Percentiles rank a stretch among this genome's conserved stretches.
These are phyloP conservation scores for Condylostylus longicornis DNA, from an alignment of 1,140 invertebrate genomes.

Conservation along the genomic window DNA sequence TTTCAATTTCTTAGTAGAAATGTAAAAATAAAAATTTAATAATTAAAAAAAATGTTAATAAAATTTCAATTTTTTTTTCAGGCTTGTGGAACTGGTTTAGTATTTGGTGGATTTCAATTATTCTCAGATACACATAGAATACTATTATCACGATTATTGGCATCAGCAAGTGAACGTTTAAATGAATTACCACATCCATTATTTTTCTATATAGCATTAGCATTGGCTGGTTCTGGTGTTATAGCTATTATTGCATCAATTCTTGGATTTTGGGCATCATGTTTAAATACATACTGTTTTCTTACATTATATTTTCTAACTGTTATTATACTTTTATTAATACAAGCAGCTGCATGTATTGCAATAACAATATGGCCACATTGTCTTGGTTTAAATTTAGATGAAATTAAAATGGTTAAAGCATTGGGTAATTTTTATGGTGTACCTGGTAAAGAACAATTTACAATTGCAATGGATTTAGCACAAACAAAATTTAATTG, in stretches of 20 bases:
- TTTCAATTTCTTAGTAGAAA: background rate
- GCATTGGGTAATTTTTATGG: constrained; percentile 61
- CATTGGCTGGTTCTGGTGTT: constrained; percentile 46
- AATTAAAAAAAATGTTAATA: background rate
- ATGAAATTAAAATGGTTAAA: constrained; percentile 47
- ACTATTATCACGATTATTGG: constrained; percentile 49
- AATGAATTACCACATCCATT: constrained; percentile 45
- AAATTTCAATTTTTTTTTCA: constrained; percentile 30
- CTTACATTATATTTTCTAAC: constrained; percentile 57
- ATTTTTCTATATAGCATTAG: constrained; percentile 56
- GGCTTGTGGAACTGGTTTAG: constrained; percentile 51
- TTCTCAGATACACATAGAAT: constrained; percentile 50
- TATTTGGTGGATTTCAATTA: constrained; percentile 52
- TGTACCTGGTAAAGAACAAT: constrained; percentile 46
- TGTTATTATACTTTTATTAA: constrained; percentile 50
- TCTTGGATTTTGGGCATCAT: constrained; percentile 63
- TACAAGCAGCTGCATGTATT: constrained; percentile 55
- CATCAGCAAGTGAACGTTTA: constrained; percentile 36
- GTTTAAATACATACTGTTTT: constrained; percentile 52
- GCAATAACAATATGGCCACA: constrained; percentile 64
- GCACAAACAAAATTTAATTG: constrained; percentile 64
- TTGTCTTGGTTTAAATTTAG: constrained; percentile 53
- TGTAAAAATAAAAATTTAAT: background rate
- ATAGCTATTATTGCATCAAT: constrained; percentile 47
- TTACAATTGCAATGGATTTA: constrained; percentile 65